phyloP scores from a whole-genome alignment of 2,797 vertebrate species.

The Lithobates pipiens region DNA sequence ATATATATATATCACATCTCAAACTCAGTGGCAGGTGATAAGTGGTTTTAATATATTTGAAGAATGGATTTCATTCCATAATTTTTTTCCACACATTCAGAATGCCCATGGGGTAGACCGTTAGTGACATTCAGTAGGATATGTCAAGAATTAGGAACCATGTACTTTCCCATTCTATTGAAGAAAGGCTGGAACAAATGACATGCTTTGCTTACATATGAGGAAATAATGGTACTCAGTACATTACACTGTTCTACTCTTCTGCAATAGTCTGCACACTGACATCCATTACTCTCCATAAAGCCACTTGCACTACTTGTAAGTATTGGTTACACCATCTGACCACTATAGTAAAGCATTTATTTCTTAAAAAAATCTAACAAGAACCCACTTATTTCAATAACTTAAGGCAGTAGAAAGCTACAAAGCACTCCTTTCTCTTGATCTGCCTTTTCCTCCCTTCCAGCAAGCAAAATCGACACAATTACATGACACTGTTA shows the following conservation, averaged over 20 bases:
- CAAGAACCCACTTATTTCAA: background rate
- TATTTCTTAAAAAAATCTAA: too few relatives aligned
- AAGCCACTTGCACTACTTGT: background rate
- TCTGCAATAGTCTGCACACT: conserved; percentile 9
- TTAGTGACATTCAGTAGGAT: background rate
- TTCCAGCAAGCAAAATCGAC: conserved; percentile 3
- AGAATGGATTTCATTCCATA: conserved; percentile 39
- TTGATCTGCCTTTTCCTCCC: background rate
- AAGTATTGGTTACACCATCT: background rate
- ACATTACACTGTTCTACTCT: conserved; percentile 16
- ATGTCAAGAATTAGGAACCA: conserved; percentile 5
- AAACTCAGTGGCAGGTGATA: conserved; percentile 46
- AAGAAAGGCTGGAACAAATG: background rate
- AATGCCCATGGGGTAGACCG: conserved; percentile 34
- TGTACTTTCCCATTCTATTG: background rate
- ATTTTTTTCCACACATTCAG: conserved; percentile 6
- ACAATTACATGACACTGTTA: conserved; percentile 4
- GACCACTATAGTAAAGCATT: background rate
- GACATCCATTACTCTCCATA: background rate
- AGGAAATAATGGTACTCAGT: conserved; percentile 9
- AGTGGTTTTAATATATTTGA: conserved; percentile 55
- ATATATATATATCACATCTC: background rate
- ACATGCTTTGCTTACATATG: conserved; percentile 8
- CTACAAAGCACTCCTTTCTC: background rate
- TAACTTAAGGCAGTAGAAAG: background rate